Percentiles rank a stretch among this genome's conserved stretches.
Conservation (phyloP, 2,888 invertebrate genomes). For the Cryptophagus acutangulus region DNA sequence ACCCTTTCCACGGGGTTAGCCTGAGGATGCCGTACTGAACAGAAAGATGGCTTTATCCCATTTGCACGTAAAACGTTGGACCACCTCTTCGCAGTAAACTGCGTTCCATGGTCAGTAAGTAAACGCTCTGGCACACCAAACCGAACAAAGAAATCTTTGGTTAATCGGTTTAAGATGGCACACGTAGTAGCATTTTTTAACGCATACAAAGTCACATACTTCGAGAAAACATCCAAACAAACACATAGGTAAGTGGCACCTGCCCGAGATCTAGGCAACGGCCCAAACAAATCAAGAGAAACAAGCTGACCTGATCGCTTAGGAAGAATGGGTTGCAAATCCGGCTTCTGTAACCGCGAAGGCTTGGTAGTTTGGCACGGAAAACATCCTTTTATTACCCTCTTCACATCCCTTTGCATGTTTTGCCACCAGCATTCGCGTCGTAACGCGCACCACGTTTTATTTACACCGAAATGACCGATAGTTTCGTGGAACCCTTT, state of each 20-base stretch:
- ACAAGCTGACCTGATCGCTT: not conserved
- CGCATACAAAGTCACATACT: constrained; percentile 14
- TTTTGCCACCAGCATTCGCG: constrained; percentile 3
- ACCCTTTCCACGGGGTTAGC: constrained; percentile 26
- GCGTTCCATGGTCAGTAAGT: constrained; percentile 15
- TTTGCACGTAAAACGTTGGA: constrained; percentile 4
- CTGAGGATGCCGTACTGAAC: constrained; percentile 25
- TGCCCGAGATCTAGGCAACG: not conserved
- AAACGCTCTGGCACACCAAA: constrained; percentile 11
- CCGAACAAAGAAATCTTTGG: constrained; percentile 8
- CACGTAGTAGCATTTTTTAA: constrained; percentile 13
- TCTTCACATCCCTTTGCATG: not conserved
- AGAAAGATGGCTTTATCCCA: constrained; percentile 11
- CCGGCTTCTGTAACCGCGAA: not conserved
- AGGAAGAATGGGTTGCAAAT: not conserved
- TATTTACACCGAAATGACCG: constrained; percentile 1
- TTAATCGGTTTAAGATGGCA: constrained; percentile 9
- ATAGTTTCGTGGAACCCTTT: not conserved
- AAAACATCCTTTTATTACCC: not conserved
- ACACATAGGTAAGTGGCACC: constrained; percentile 2
- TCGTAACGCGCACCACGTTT: not conserved
- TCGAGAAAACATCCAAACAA: constrained; percentile 6
- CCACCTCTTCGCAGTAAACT: constrained; percentile 19
- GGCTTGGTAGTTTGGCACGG: not conserved
- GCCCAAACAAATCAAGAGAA: constrained; percentile 1